These are phyloP conservation scores for Pelobates cultripes DNA, from an alignment of 2,797 vertebrate species.

Conservation along the genomic window DNA sequence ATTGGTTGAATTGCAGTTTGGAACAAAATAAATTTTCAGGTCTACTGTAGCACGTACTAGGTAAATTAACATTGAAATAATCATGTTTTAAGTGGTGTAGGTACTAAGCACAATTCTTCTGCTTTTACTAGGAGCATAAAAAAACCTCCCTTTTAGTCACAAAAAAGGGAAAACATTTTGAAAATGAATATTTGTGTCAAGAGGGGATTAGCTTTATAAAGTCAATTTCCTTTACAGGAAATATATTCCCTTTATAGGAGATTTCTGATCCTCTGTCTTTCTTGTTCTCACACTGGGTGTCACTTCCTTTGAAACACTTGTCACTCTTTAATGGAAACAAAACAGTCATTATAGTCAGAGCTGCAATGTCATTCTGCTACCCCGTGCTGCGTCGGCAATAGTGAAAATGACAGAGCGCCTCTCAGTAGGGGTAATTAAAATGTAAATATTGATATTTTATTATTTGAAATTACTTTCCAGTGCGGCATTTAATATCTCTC, in stretches of 20 bases:
- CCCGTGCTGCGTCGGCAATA: slow-evolving; percentile 82
- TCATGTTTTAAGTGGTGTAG: too few relatives aligned
- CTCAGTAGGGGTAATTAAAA: slow-evolving; percentile 98
- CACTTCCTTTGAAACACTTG: slow-evolving; percentile 81
- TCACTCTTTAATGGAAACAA: slow-evolving; percentile 86
- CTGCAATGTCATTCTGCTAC: slow-evolving; percentile 78
- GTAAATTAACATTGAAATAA: too few relatives aligned
- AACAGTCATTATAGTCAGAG: slow-evolving; percentile 77
- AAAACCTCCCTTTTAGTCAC: neutral
- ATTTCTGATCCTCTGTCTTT: slow-evolving; percentile 82
- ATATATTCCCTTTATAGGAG: slow-evolving; percentile 86
- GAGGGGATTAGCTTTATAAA: slow-evolving; percentile 66
- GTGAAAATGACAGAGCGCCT: slow-evolving; percentile 85
- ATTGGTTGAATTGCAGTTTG: too few relatives aligned
- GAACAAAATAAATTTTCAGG: too few relatives aligned
- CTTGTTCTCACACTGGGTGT: slow-evolving; percentile 77
- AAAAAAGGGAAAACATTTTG: slow-evolving; percentile 62
- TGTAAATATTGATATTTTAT: slow-evolving; percentile 99
- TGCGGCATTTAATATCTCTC: slow-evolving; percentile 98
- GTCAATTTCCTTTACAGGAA: slow-evolving; percentile 72
- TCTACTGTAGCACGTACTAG: too few relatives aligned
- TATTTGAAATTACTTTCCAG: slow-evolving; percentile 98
- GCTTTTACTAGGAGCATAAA: neutral
- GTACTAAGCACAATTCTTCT: too few relatives aligned
- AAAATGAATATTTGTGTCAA: slow-evolving; percentile 66